These are phyloP conservation scores for Sericinus montela DNA, from an alignment of 2,888 invertebrate genomes.

Conservation along the genomic window DNA sequence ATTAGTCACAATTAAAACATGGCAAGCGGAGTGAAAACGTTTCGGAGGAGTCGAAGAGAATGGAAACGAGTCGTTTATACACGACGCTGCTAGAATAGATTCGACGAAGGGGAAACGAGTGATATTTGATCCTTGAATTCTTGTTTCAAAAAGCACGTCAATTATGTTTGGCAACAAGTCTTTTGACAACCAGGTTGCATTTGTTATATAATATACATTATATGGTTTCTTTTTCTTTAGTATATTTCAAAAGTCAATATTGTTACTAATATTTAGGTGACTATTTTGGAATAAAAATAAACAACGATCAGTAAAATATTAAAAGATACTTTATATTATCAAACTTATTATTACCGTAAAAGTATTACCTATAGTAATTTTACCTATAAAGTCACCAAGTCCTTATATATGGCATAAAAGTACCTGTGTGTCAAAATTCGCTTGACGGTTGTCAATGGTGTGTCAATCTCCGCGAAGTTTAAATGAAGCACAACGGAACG, in stretches of 20 bases:
- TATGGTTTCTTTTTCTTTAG: not conserved
- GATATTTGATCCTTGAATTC: slow-evolving; percentile 2
- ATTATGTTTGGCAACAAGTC: not conserved
- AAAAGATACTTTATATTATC: too few species aligned
- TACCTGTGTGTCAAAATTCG: too few species aligned
- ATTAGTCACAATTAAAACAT: slow-evolving; percentile 56
- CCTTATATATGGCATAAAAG: too few species aligned
- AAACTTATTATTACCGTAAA: too few species aligned
- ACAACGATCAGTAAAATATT: too few species aligned
- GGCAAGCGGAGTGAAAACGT: slow-evolving; percentile 40
- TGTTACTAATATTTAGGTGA: not conserved
- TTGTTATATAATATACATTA: too few species aligned
- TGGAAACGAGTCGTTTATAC: not conserved
- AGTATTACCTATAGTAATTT: too few species aligned
- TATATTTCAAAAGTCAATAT: not conserved
- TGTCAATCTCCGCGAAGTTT: too few species aligned
- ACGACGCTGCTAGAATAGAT: not conserved
- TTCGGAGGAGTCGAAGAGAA: slow-evolving; percentile 16
- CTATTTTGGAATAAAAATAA: too few species aligned
- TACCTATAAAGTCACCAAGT: too few species aligned
- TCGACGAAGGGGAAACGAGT: not conserved
- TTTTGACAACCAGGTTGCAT: not conserved
- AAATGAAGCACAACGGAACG: not conserved
- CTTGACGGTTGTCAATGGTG: too few species aligned
- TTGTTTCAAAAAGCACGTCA: not conserved